Conservation (phyloP, 2,888 invertebrate species). For the Parnassius apollo region DNA sequence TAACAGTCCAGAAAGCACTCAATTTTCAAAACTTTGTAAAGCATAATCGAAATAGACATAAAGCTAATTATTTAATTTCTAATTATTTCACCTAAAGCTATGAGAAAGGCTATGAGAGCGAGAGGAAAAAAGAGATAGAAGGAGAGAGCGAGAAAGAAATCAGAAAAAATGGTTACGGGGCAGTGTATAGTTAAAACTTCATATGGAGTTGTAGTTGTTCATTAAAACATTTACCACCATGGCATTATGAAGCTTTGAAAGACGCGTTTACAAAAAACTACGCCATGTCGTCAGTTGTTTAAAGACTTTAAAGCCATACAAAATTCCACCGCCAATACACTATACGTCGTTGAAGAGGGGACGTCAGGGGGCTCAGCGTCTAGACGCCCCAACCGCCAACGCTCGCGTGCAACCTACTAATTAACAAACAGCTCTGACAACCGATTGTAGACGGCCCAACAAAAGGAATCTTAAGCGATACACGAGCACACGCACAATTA, state of each 20-base stretch:
- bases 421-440: constrained; percentile 23
- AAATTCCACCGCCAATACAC: constrained; percentile 23
- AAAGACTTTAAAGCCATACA: constrained; percentile 25
- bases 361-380: constrained; percentile 16
- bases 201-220: too few relatives aligned
- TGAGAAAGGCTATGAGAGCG: too few relatives aligned
- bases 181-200: too few relatives aligned
- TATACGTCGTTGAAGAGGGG: constrained; percentile 21
- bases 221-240: not conserved
- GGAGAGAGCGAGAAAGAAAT: too few relatives aligned
- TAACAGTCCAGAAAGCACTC: too few relatives aligned
- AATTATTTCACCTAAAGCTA: too few relatives aligned
- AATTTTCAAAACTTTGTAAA: too few relatives aligned
- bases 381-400: constrained; percentile 20
- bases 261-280: constrained; percentile 13
- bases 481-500: constrained; percentile 21
- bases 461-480: constrained; percentile 20
- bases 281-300: constrained; percentile 10
- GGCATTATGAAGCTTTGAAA: constrained; percentile 14
- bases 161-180: too few relatives aligned
- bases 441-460: constrained; percentile 20
- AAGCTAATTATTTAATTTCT: too few relatives aligned
- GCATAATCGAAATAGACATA: too few relatives aligned
- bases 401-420: constrained; percentile 15
- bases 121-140: too few relatives aligned